Evolutionary conservation across 2,888 invertebrate species (phyloP).

Genomic region (Zeuzera pyrina): DNA sequence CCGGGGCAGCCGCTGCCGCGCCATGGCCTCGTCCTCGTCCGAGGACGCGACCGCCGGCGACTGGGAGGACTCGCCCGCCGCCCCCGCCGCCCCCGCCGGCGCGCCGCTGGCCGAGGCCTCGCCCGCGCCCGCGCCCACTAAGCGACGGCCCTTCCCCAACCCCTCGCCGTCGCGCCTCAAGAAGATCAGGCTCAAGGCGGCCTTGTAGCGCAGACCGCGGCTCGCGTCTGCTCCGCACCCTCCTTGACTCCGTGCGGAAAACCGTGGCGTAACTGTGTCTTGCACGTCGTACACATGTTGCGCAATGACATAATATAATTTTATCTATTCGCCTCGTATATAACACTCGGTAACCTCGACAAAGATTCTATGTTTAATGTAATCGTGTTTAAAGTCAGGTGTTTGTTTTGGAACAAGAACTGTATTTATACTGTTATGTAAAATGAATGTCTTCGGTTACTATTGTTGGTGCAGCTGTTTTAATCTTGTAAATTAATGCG

Average conservation of each 20-base stretch:
- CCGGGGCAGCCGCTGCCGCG: slow-evolving; percentile 26
- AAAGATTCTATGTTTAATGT: no score
- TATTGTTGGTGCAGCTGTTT: no score
- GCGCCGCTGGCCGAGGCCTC: slow-evolving; percentile 12
- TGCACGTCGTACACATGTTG: no score
- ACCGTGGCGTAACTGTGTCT: no score
- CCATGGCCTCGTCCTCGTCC: slow-evolving; percentile 46
- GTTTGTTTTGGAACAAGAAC: no score
- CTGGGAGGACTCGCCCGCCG: slow-evolving; percentile 46
- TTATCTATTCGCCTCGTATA: no score
- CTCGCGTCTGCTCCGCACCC: slow-evolving; percentile 24
- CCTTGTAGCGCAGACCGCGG: slow-evolving; percentile 45
- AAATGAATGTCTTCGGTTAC: no score
- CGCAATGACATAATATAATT: no score
- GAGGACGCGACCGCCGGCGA: slow-evolving; percentile 31
- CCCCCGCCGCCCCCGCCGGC: slow-evolving; percentile 34
- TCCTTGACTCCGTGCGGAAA: slow-evolving; percentile 10
- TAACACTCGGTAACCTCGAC: no score
- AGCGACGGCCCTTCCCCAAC: slow-evolving; percentile 40
- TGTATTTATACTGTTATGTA: no score
- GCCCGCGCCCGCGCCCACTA: slow-evolving; percentile 18
- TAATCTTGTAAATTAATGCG: no score
- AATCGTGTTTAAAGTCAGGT: no score
- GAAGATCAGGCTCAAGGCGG: slow-evolving; percentile 58
- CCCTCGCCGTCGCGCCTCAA: slow-evolving; percentile 47